These are phyloP conservation scores for Cyprinodon tularosa DNA, from an alignment of 2,113 vertebrate species.

Conservation along the genomic window DNA sequence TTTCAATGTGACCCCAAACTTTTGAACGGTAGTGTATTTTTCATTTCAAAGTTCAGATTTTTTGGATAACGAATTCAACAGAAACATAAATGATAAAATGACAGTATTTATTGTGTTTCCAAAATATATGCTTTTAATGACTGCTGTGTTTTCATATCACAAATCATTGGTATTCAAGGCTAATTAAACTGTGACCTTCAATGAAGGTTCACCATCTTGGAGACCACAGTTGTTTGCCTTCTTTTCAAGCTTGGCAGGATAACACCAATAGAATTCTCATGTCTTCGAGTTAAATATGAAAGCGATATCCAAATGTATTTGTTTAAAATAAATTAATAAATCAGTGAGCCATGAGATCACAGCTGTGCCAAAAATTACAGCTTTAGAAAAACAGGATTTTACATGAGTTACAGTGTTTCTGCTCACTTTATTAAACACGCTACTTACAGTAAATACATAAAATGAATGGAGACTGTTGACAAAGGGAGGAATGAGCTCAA, in stretches of 20 bases:
- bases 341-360: neutral
- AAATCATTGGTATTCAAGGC: neutral
- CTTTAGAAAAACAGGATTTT: neutral
- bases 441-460: neutral
- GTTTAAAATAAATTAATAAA: neutral
- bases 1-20: too few relatives aligned
- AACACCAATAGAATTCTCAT: neutral
- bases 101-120: too few relatives aligned
- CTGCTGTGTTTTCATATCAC: neutral
- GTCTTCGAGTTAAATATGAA: constrained; percentile 6
- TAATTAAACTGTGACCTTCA: neutral
- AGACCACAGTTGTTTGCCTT: neutral
- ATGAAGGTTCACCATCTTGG: neutral
- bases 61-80: too few relatives aligned
- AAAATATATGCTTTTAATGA: neutral
- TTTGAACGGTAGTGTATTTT: too few relatives aligned
- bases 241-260: accelerated
- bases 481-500: constrained; percentile 15
- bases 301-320: neutral
- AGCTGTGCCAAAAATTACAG: neutral
- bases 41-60: too few relatives aligned
- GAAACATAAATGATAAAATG: too few relatives aligned
- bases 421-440: constrained; percentile 1
- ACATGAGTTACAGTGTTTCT: constrained; percentile 6
- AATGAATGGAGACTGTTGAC: constrained; percentile 16